phyloP scores from a whole-genome alignment of 2,113 vertebrate genomes.

The Hiodon tergisus region DNA sequence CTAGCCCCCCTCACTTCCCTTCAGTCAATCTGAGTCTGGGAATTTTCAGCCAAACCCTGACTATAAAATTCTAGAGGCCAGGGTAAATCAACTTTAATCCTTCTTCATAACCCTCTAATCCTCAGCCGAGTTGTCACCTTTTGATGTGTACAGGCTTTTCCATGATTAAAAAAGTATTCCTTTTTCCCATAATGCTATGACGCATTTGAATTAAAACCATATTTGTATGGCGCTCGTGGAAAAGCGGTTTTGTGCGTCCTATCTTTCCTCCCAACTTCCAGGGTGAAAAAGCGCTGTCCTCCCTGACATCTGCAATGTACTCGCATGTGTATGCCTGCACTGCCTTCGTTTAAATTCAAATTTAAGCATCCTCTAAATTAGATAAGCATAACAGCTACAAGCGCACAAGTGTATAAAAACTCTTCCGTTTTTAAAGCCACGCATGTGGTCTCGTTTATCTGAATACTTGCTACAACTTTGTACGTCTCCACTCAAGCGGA shows the following conservation, averaged over 20 bases:
- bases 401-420: too few species aligned
- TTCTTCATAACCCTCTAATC: slow-evolving; percentile 29
- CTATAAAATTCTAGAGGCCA: slow-evolving; percentile 34
- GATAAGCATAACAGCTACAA: not conserved
- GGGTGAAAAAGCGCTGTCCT: too few species aligned
- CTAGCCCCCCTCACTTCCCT: slow-evolving; percentile 26
- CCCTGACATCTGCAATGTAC: not conserved
- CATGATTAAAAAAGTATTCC: slow-evolving; percentile 2
- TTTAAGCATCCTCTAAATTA: not conserved
- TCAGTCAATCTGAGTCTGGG: slow-evolving; percentile 37
- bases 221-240: too few species aligned
- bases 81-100: slow-evolving; percentile 35
- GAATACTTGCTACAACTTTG: slow-evolving; percentile 4
- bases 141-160: slow-evolving; percentile 30
- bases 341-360: not conserved
- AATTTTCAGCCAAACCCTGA: slow-evolving; percentile 16
- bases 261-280: too few species aligned
- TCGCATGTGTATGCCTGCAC: not conserved
- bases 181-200: slow-evolving; percentile 6
- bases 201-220: not conserved
- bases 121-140: not conserved
- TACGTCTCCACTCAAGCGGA: slow-evolving; percentile 20
- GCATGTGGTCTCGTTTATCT: not conserved
- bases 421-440: not conserved
- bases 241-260: too few species aligned